Conservation (phyloP, 2,888 invertebrate genomes). For the Sinelater perroti region DNA sequence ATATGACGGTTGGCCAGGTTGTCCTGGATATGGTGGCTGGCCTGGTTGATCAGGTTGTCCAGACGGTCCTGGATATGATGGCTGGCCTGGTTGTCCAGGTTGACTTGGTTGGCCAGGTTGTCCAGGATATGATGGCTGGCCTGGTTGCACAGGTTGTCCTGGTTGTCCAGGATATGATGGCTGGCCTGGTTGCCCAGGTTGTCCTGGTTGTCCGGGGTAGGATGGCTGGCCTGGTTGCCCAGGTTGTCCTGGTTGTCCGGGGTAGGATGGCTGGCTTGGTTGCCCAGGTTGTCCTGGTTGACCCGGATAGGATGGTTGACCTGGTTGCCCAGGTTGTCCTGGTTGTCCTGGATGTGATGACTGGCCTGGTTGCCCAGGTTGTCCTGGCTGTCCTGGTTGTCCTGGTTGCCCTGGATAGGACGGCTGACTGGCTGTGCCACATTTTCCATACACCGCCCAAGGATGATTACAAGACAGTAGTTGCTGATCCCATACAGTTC, state of each 20-base stretch:
- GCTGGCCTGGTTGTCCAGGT: constrained; percentile 28
- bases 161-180: constrained; percentile 33
- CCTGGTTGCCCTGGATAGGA: constrained; percentile 38
- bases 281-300: constrained; percentile 27
- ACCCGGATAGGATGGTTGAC: constrained; percentile 30
- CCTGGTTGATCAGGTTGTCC: constrained; percentile 39
- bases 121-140: constrained; percentile 37
- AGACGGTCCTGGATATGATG: constrained; percentile 26
- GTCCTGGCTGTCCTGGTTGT: constrained; percentile 32
- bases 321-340: constrained; percentile 35
- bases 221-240: constrained; percentile 25
- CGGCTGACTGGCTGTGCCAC: constrained; percentile 30
- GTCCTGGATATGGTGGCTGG: constrained; percentile 32
- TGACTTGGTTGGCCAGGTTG: constrained; percentile 31
- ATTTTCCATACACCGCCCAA: constrained; percentile 39
- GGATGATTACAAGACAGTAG: constrained; percentile 31
- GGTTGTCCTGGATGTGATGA: constrained; percentile 34
- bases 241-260: constrained; percentile 36
- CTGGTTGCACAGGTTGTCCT: constrained; percentile 47
- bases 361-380: constrained; percentile 22
- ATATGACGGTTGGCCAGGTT: constrained; percentile 22
- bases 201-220: constrained; percentile 36
- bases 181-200: constrained; percentile 29
- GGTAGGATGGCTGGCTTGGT: constrained; percentile 35
- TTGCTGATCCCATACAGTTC: constrained; percentile 36